Evolutionary conservation across 2,113 vertebrate genomes (phyloP).

Genomic region (Gymnobelideus leadbeateri): DNA sequence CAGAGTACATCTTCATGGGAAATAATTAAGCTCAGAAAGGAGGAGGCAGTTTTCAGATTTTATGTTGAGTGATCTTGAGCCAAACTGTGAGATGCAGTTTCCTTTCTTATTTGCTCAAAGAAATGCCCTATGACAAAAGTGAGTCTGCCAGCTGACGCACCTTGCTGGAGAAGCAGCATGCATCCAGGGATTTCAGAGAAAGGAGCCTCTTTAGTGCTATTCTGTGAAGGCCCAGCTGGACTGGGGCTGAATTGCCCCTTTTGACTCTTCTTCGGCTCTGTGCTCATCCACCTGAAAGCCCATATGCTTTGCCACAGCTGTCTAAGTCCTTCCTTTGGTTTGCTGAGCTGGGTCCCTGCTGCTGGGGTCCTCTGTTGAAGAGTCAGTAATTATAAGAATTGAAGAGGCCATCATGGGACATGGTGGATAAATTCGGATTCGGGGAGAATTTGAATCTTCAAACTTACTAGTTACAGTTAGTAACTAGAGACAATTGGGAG

Average conservation of each 20-base stretch:
- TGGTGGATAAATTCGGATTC: background rate
- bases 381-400: background rate
- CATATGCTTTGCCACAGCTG: background rate
- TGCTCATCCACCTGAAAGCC: background rate
- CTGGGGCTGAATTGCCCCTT: background rate
- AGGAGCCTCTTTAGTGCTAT: background rate
- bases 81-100: conserved; percentile 27
- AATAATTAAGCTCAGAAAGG: conserved; percentile 46
- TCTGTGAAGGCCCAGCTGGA: conserved; percentile 8
- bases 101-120: conserved; percentile 34
- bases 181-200: conserved; percentile 31
- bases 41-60: background rate
- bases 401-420: background rate
- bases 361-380: background rate
- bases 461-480: background rate
- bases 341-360: background rate
- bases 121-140: conserved; percentile 41
- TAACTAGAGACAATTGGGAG: background rate
- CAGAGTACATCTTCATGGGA: background rate
- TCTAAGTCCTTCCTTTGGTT: background rate
- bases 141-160: conserved; percentile 10
- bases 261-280: background rate
- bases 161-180: conserved; percentile 28
- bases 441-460: background rate
- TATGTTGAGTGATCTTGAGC: conserved; percentile 1